These are phyloP conservation scores for Malurus cyaneus DNA, from an alignment of 2,113 vertebrate genomes.

Conservation along the genomic window DNA sequence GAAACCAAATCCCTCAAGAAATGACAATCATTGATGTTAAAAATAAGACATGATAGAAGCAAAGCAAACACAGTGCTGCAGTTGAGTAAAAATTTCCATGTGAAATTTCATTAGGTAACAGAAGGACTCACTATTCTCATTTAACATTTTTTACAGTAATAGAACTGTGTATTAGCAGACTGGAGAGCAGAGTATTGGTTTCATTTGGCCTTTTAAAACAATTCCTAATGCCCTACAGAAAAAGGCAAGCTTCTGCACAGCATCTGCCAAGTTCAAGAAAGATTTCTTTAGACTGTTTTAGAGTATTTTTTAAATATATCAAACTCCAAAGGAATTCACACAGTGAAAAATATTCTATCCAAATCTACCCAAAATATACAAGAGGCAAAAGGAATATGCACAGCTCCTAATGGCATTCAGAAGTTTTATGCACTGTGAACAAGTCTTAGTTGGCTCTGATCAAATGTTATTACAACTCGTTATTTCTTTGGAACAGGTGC, in stretches of 20 bases:
- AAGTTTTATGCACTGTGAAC: neutral
- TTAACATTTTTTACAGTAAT: neutral
- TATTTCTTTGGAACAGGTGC: neutral
- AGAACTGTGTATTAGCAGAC: neutral
- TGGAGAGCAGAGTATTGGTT: neutral
- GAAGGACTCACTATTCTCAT: neutral
- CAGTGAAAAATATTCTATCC: neutral
- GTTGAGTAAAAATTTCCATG: neutral
- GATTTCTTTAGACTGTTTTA: neutral
- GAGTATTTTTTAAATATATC: neutral
- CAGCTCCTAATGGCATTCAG: neutral
- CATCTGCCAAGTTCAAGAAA: neutral
- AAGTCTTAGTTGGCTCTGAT: neutral
- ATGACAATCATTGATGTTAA: neutral
- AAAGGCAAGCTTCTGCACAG: neutral
- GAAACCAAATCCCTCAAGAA: neutral
- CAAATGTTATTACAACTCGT: rapidly evolving
- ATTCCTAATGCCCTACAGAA: neutral
- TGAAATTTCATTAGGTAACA: slow-evolving; percentile 1
- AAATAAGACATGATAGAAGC: neutral
- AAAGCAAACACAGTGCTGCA: neutral
- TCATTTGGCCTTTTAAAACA: slow-evolving; percentile 10
- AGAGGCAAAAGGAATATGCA: neutral
- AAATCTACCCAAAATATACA: neutral
- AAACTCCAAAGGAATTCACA: neutral